Percentiles rank a stretch among this genome's conserved stretches.
phyloP scores from a whole-genome alignment of 2,888 invertebrate genomes.

The Parelbella ahira region DNA sequence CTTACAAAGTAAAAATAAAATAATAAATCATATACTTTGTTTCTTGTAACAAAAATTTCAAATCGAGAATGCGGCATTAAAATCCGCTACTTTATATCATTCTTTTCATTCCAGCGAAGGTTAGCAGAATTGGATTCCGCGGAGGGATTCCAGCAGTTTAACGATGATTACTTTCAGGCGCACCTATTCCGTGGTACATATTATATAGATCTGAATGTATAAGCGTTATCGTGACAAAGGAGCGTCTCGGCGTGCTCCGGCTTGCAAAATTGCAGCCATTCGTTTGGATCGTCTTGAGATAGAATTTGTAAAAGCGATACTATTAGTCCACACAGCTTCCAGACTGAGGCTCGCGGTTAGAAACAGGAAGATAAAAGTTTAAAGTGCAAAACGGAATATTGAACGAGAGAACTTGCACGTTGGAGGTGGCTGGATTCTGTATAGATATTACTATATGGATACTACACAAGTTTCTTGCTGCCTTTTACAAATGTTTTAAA shows the following conservation, averaged over 20 bases:
- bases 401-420: constrained; percentile 13
- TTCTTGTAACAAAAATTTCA: constrained; percentile 11
- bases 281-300: constrained; percentile 34
- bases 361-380: constrained; percentile 24
- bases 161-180: constrained; percentile 22
- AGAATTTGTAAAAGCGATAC: constrained; percentile 35
- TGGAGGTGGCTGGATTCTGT: neutral
- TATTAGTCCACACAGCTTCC: constrained; percentile 28
- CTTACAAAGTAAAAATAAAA: too few species aligned
- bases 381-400: constrained; percentile 22
- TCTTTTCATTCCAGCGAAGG: constrained; percentile 13
- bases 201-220: constrained; percentile 31
- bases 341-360: constrained; percentile 18
- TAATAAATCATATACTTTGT: constrained; percentile 12
- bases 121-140: constrained; percentile 17
- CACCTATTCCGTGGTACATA: constrained; percentile 15
- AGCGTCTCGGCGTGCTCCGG: constrained; percentile 31
- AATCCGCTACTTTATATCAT: constrained; percentile 14
- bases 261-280: constrained; percentile 36
- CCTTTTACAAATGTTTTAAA: too few species aligned
- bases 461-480: neutral
- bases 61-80: constrained; percentile 14
- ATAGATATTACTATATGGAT: neutral
- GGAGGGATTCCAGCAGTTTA: constrained; percentile 16
- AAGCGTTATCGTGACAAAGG: constrained; percentile 35